A percentile compares a stretch with the other conserved stretches of the same genome.
Conservation (phyloP, 2,888 invertebrate genomes). For the Griposia aprilina region DNA sequence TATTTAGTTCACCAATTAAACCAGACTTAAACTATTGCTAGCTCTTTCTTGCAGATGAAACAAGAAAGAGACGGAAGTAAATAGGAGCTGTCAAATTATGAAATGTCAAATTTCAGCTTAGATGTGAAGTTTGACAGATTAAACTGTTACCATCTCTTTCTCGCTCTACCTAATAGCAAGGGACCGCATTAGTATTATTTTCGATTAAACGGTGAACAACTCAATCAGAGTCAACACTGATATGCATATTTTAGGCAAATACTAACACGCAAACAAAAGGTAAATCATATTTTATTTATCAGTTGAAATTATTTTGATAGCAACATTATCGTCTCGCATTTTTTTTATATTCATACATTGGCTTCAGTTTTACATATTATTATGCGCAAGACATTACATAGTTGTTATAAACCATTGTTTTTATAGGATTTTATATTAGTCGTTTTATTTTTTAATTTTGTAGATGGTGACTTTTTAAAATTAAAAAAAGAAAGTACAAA, state of each 20-base stretch:
- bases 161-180: background rate
- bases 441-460: slow-evolving; percentile 77
- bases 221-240: background rate
- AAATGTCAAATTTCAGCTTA: background rate
- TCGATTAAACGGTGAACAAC: background rate
- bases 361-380: slow-evolving; percentile 53
- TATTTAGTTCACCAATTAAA: slow-evolving; percentile 12
- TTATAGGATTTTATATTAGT: slow-evolving; percentile 76
- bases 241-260: slow-evolving; percentile 21
- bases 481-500: slow-evolving; percentile 79
- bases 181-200: slow-evolving; percentile 1
- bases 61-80: background rate
- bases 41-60: background rate
- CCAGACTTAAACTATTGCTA: background rate
- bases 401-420: slow-evolving; percentile 68
- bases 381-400: slow-evolving; percentile 61
- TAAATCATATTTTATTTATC: slow-evolving; percentile 23
- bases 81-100: background rate
- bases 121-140: background rate
- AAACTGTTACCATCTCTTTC: background rate
- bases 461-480: slow-evolving; percentile 74
- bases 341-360: slow-evolving; percentile 38
- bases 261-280: background rate
- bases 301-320: slow-evolving; percentile 41
- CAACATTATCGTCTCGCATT: slow-evolving; percentile 19